phyloP scores from a whole-genome alignment of 2,888 invertebrate genomes.

The Drosophila gaucha region DNA sequence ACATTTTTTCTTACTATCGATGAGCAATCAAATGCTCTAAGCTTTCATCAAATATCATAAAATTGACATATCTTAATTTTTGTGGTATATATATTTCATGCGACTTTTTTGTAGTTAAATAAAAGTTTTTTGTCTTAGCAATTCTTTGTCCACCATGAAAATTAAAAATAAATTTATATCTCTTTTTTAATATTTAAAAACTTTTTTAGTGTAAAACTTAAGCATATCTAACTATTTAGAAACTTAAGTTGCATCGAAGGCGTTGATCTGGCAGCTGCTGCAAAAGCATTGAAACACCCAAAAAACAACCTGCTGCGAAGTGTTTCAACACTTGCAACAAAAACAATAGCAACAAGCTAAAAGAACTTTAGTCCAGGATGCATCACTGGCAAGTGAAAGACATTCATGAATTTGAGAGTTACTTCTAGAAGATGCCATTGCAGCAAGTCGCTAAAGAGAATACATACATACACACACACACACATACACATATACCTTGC shows the following conservation, averaged over 20 bases:
- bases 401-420: slow-evolving; percentile 29
- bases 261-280: slow-evolving; percentile 30
- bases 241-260: slow-evolving; percentile 15
- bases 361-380: slow-evolving; percentile 10
- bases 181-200: not conserved
- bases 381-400: slow-evolving; percentile 41
- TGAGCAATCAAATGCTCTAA: too few relatives aligned
- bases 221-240: not conserved
- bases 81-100: too few relatives aligned
- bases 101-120: too few relatives aligned
- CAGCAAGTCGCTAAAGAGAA: slow-evolving; percentile 3
- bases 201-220: not conserved
- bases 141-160: too few relatives aligned
- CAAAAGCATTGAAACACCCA: slow-evolving; percentile 5
- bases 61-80: too few relatives aligned
- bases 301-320: slow-evolving; percentile 8
- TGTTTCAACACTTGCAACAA: slow-evolving; percentile 10
- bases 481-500: not conserved
- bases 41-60: too few relatives aligned
- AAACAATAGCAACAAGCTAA: slow-evolving; percentile 8
- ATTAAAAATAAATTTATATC: not conserved
- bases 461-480: not conserved
- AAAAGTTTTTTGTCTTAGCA: too few relatives aligned
- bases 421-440: slow-evolving; percentile 13
- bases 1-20: too few relatives aligned